phyloP scores from a whole-genome alignment of 2,888 invertebrate genomes.

The Lithophane socia region DNA sequence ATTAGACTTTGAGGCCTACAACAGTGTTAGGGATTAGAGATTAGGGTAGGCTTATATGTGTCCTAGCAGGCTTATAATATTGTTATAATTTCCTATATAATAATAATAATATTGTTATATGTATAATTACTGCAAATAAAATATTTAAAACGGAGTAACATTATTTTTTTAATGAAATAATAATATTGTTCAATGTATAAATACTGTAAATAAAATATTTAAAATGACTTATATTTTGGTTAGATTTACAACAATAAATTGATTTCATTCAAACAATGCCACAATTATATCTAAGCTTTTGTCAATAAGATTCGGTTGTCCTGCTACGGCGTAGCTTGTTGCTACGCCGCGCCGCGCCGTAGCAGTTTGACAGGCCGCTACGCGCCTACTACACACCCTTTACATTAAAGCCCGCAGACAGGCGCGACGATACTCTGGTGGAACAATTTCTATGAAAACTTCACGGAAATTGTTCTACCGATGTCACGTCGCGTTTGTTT shows the following conservation, averaged over 20 bases:
- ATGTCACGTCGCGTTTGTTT: too few species aligned
- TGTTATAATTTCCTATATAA: not conserved
- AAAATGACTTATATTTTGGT: not conserved
- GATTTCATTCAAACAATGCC: not conserved
- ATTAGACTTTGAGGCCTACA: not conserved
- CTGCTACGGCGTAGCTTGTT: constrained; percentile 42
- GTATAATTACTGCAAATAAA: not conserved
- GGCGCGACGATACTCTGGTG: too few species aligned
- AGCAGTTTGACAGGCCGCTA: constrained; percentile 1
- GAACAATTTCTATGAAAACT: too few species aligned
- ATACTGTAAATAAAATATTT: not conserved
- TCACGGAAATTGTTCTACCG: too few species aligned
- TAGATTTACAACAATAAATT: not conserved
- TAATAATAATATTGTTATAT: not conserved
- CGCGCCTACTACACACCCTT: not conserved
- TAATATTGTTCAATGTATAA: not conserved
- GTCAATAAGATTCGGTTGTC: too few species aligned
- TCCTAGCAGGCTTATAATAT: not conserved
- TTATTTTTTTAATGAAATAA: too few species aligned
- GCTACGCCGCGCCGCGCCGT: constrained; percentile 33
- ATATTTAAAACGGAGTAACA: too few species aligned
- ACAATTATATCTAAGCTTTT: not conserved
- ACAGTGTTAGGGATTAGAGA: not conserved
- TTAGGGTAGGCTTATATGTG: not conserved
- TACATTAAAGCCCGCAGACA: not conserved